These are phyloP conservation scores for Typhlichthys eigenmanni DNA, from an alignment of 2,797 vertebrate species.

Conservation along the genomic window DNA sequence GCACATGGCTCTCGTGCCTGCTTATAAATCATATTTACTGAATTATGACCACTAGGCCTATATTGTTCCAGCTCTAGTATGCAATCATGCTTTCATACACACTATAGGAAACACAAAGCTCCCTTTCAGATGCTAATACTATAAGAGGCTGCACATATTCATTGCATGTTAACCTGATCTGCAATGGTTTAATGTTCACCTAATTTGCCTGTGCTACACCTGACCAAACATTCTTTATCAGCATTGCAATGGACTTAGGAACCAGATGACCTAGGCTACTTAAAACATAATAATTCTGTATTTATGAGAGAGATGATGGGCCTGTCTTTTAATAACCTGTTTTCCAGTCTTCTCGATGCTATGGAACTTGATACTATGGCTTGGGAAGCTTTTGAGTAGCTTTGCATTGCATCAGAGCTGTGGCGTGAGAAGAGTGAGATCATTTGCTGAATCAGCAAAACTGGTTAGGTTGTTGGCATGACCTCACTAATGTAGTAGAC, in stretches of 20 bases:
- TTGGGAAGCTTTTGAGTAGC: constrained; percentile 17
- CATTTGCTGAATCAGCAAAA: constrained; percentile 64
- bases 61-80: constrained; percentile 49
- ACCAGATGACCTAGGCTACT: background rate
- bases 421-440: constrained; percentile 44
- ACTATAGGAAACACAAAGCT: constrained; percentile 54
- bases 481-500: constrained; percentile 73
- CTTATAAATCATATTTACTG: constrained; percentile 63
- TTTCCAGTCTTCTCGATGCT: constrained; percentile 1
- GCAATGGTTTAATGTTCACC: constrained; percentile 18
- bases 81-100: constrained; percentile 37
- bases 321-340: background rate
- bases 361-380: background rate
- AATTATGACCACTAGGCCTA: constrained; percentile 55
- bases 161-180: constrained; percentile 18
- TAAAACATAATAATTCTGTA: constrained; percentile 1
- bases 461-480: constrained; percentile 69
- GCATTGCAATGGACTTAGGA: constrained; percentile 5
- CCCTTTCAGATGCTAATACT: constrained; percentile 43
- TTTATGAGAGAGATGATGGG: background rate
- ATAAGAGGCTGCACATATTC: constrained; percentile 32
- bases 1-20: constrained; percentile 42
- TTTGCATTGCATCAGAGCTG: constrained; percentile 41
- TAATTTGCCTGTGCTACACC: constrained; percentile 3
- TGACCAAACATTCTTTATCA: constrained; percentile 6